These are phyloP conservation scores for Pitta sordida DNA, from an alignment of 2,113 vertebrate species.

Conservation along the genomic window DNA sequence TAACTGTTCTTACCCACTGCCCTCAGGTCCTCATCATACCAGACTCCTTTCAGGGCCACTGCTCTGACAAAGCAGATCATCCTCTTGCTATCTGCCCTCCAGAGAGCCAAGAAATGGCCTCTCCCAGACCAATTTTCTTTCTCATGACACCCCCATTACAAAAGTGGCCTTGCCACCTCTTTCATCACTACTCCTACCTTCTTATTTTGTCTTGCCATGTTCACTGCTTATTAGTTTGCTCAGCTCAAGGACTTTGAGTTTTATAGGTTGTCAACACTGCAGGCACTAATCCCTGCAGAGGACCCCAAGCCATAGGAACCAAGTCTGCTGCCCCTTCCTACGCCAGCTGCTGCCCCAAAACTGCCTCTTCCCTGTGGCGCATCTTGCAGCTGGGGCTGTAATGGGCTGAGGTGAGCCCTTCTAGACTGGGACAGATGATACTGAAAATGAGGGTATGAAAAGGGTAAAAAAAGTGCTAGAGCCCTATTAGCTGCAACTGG, in stretches of 20 bases:
- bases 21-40: fast-evolving
- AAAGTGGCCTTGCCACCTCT: background rate
- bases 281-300: background rate
- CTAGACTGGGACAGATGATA: background rate
- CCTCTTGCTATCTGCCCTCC: background rate
- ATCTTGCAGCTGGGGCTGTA: background rate
- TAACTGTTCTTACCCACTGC: background rate
- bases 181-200: background rate
- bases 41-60: background rate
- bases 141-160: background rate
- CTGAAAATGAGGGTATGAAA: background rate
- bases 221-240: background rate
- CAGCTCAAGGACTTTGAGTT: background rate
- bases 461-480: background rate
- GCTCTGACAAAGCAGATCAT: background rate
- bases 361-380: fast-evolving
- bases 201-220: background rate
- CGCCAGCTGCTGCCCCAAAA: background rate
- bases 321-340: fast-evolving
- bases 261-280: background rate
- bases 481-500: background rate
- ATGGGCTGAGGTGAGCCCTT: background rate
- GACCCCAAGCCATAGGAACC: background rate
- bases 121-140: background rate
- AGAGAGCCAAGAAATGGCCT: background rate